phyloP scores from a whole-genome alignment of 2,888 invertebrate species.

The Oscheius sp. region DNA sequence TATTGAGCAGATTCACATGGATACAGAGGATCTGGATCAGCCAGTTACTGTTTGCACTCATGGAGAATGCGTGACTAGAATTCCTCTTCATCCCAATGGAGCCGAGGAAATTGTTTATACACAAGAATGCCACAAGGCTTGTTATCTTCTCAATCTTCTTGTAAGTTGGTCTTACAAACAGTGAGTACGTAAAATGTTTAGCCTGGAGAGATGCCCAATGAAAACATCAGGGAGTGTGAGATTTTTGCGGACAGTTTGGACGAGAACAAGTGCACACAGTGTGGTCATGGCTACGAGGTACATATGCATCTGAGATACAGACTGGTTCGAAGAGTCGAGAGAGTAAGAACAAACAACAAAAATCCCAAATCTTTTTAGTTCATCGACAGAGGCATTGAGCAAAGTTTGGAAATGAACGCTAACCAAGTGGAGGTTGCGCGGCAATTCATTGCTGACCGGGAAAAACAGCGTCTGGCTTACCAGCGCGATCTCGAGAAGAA shows the following conservation, averaged over 20 bases:
- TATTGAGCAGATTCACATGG: conserved; percentile 25
- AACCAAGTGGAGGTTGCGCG: background rate
- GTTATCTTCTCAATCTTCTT: background rate
- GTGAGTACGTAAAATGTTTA: background rate
- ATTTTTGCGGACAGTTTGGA: background rate
- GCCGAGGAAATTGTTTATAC: conserved; percentile 9
- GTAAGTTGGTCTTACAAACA: background rate
- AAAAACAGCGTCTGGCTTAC: background rate
- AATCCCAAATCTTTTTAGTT: background rate
- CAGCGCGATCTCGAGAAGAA: conserved; percentile 1
- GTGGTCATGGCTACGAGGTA: background rate
- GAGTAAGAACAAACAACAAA: background rate
- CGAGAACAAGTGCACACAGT: conserved; percentile 1
- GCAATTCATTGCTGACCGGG: conserved; percentile 7
- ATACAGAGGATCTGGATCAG: conserved; percentile 25
- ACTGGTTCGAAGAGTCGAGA: background rate
- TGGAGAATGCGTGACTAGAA: background rate
- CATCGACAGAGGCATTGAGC: background rate
- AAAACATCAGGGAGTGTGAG: conserved; percentile 7
- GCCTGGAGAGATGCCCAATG: background rate
- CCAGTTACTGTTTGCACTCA: conserved; percentile 27
- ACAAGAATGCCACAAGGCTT: background rate
- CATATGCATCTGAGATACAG: conserved; percentile 19
- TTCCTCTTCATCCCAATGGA: background rate
- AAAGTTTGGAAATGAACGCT: background rate